These are phyloP conservation scores for Acanthornis magna DNA, from an alignment of 2,797 vertebrate genomes.

Conservation along the genomic window DNA sequence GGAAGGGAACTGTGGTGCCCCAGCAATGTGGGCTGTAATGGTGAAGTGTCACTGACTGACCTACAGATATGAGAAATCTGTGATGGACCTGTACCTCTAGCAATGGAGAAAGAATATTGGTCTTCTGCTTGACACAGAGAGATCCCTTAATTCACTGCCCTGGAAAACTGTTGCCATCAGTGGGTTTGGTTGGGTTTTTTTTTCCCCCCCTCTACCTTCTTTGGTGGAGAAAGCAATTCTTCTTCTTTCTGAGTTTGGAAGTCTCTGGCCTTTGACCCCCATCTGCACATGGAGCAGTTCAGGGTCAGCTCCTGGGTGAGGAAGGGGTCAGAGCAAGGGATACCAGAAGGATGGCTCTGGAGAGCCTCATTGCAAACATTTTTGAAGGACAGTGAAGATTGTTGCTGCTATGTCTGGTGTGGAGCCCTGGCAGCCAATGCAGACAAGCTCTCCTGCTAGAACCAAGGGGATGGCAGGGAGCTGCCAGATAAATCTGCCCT, in stretches of 20 bases:
- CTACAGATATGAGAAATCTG: not conserved
- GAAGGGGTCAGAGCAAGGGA: not conserved
- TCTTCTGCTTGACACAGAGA: not conserved
- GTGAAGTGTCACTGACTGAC: not conserved
- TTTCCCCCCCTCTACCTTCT: not conserved
- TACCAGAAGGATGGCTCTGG: not conserved
- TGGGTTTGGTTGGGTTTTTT: not conserved
- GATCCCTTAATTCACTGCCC: not conserved
- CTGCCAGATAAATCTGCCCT: not conserved
- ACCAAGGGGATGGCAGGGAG: not conserved
- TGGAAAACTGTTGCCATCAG: not conserved
- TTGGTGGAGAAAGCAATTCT: not conserved
- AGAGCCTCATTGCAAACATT: not conserved
- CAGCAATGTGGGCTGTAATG: rapidly evolving
- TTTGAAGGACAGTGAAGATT: not conserved
- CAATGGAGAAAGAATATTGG: not conserved
- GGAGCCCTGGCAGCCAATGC: not conserved
- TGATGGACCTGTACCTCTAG: not conserved
- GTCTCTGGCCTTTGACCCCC: not conserved
- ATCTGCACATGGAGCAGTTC: not conserved
- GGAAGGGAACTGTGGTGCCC: not conserved
- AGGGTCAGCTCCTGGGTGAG: not conserved
- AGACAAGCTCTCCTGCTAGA: not conserved
- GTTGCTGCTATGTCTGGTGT: not conserved
- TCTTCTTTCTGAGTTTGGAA: not conserved